Evolutionary conservation across 2,113 vertebrate genomes (phyloP).

Genomic region (Ctenodactylus gundi): DNA sequence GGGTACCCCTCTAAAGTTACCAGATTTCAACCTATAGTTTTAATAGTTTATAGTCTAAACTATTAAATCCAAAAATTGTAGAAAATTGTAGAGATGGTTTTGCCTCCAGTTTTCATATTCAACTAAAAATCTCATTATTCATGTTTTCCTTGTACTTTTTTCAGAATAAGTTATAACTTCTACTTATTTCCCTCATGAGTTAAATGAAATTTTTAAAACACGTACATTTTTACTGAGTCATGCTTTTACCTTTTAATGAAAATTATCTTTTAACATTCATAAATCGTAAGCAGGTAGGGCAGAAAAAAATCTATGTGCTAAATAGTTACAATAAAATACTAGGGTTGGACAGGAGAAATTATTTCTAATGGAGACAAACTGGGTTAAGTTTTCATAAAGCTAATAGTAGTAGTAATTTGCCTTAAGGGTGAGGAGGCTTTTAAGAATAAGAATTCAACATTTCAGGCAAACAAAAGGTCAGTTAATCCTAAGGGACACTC

Average conservation of each 20-base stretch:
- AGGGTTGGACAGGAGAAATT: not conserved
- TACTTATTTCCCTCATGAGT: not conserved
- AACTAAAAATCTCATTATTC: not conserved
- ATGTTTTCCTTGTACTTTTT: not conserved
- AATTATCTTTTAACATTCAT: slow-evolving; percentile 12
- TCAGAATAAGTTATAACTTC: not conserved
- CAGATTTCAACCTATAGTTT: not conserved
- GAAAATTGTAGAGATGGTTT: not conserved
- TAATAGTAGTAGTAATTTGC: not conserved
- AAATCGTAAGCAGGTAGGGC: not conserved
- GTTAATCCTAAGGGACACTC: not conserved
- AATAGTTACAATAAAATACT: not conserved
- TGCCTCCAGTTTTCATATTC: not conserved
- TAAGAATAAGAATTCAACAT: slow-evolving; percentile 13
- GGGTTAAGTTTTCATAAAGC: not conserved
- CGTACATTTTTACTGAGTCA: not conserved
- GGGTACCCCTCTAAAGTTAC: not conserved
- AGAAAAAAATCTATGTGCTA: not conserved
- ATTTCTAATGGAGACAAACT: not conserved
- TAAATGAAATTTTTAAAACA: slow-evolving; percentile 8
- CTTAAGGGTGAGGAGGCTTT: slow-evolving; percentile 4
- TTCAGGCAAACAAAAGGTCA: slow-evolving; percentile 9
- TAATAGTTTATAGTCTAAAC: no score
- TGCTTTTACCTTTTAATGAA: slow-evolving; percentile 7
- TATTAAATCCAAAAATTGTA: not conserved